phyloP scores from a whole-genome alignment of 2,113 vertebrate genomes.

The Penelope pileata region DNA sequence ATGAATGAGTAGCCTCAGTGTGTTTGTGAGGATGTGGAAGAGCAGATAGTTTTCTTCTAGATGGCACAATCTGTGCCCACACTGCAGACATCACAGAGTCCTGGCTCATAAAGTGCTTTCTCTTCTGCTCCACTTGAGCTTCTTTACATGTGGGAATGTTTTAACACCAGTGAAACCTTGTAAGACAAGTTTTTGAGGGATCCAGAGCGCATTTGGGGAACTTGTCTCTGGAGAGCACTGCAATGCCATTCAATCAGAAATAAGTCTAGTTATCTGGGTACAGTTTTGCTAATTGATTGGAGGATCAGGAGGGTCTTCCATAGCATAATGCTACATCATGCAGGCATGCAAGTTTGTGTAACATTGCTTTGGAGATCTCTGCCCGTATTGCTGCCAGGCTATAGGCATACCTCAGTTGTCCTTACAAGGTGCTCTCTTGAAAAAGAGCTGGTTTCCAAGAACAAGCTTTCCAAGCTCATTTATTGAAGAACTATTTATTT shows the following conservation, averaged over 20 bases:
- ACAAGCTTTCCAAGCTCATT: neutral
- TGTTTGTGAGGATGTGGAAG: neutral
- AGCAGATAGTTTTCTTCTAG: neutral
- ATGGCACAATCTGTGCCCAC: neutral
- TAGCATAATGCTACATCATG: neutral
- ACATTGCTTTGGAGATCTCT: neutral
- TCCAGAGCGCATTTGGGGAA: neutral
- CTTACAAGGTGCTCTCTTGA: neutral
- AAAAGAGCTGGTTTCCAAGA: neutral
- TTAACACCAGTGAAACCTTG: neutral
- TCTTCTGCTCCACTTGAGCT: neutral
- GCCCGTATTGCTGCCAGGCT: neutral
- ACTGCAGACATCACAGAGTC: neutral
- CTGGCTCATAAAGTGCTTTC: neutral
- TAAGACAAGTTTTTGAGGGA: neutral
- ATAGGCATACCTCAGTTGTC: neutral
- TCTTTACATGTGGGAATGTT: neutral
- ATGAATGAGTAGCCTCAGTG: neutral
- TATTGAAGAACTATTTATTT: neutral
- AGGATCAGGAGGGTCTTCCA: neutral
- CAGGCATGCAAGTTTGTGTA: neutral
- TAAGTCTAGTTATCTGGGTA: neutral
- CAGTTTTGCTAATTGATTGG: neutral
- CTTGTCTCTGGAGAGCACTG: neutral
- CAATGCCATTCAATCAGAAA: neutral